A percentile compares a stretch with the other conserved stretches of the same genome.
These are phyloP conservation scores for Seison nebaliae DNA, from an alignment of 1,140 invertebrate genomes.

Conservation along the genomic window DNA sequence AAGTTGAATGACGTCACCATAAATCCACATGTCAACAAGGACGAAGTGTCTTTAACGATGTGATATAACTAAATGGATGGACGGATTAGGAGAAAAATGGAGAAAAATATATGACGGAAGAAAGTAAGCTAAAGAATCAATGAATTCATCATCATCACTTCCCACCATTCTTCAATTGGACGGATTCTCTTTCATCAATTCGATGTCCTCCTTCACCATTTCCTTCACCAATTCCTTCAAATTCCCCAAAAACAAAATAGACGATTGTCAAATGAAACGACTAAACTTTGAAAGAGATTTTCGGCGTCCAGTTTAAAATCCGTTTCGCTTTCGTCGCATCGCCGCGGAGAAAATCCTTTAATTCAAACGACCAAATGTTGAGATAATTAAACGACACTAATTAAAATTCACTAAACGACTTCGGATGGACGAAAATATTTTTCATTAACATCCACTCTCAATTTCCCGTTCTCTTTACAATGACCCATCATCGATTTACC, in stretches of 20 bases:
- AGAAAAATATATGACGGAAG: too few relatives aligned
- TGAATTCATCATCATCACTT: too few relatives aligned
- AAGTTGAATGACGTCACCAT: too few relatives aligned
- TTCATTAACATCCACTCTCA: conserved; percentile 66
- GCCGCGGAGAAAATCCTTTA: conserved; percentile 42
- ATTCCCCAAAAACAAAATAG: conserved; percentile 20
- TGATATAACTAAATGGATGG: too few relatives aligned
- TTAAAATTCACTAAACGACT: conserved; percentile 44
- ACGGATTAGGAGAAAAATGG: too few relatives aligned
- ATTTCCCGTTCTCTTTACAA: conserved; percentile 45
- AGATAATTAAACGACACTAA: background rate
- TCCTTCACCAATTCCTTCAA: conserved; percentile 62
- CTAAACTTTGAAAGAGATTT: conserved; percentile 47
- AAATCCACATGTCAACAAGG: too few relatives aligned
- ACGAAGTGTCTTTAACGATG: too few relatives aligned
- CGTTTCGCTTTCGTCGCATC: conserved; percentile 62
- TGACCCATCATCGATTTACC: conserved; percentile 59
- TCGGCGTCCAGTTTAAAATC: conserved; percentile 58
- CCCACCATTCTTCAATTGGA: conserved; percentile 18
- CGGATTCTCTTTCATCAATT: conserved; percentile 67
- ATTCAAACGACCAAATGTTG: conserved; percentile 1
- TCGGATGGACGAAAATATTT: conserved; percentile 89
- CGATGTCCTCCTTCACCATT: conserved; percentile 77
- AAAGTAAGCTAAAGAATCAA: too few relatives aligned
- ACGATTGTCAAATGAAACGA: background rate